Evolutionary conservation across 2,797 vertebrate genomes (phyloP).

Genomic region (Cryptoprocta ferox): DNA sequence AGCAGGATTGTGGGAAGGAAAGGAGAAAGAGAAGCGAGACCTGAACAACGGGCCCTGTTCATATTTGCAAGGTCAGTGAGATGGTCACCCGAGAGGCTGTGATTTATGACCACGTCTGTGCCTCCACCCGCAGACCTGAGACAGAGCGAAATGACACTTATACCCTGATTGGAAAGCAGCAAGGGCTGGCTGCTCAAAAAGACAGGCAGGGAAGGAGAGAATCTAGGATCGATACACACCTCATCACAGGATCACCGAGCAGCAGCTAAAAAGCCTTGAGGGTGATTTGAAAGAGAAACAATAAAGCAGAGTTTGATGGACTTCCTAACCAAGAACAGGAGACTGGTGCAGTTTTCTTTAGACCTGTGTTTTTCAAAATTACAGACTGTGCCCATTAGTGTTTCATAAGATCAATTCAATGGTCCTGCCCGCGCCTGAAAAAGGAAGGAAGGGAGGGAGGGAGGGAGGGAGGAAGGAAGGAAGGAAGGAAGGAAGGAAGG

Average conservation of each 20-base stretch:
- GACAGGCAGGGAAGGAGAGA: not conserved
- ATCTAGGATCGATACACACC: conserved; percentile 46
- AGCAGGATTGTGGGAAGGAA: not conserved
- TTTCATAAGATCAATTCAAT: conserved; percentile 31
- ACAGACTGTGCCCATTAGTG: conserved; percentile 13
- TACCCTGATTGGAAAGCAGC: conserved; percentile 11
- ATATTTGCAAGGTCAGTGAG: conserved; percentile 55
- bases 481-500: not conserved
- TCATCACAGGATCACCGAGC: conserved; percentile 45
- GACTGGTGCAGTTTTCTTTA: not conserved
- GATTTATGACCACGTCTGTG: conserved; percentile 55
- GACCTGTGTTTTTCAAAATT: conserved; percentile 45
- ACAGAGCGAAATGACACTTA: not conserved
- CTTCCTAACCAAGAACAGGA: not conserved
- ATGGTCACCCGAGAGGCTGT: not conserved
- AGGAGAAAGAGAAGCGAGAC: not conserved
- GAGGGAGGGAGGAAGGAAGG: fast-evolving
- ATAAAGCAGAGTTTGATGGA: conserved; percentile 36
- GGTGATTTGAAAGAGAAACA: conserved; percentile 51
- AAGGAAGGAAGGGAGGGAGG: not conserved
- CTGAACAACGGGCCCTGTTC: not conserved
- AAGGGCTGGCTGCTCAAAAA: not conserved
- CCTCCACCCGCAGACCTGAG: not conserved
- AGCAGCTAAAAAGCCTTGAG: conserved; percentile 49
- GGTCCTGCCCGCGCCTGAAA: not conserved